These are phyloP conservation scores for Apus apus DNA, from an alignment of 2,113 vertebrate genomes.

Conservation along the genomic window DNA sequence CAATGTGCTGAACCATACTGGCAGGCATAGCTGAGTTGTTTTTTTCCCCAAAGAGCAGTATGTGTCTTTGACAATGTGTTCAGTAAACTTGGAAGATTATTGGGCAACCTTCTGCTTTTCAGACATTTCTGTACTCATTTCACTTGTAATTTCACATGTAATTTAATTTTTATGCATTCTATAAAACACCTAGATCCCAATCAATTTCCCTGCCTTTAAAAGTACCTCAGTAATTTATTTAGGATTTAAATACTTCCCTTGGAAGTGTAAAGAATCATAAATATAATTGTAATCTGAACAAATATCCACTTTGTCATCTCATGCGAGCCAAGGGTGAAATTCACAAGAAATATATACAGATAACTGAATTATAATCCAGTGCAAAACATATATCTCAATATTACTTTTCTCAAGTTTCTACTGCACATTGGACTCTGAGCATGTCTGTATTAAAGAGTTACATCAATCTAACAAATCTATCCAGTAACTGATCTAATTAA, in stretches of 20 bases:
- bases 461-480: neutral
- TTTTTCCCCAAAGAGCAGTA: neutral
- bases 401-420: neutral
- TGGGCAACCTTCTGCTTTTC: neutral
- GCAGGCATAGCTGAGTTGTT: neutral
- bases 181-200: neutral
- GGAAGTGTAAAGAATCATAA: neutral
- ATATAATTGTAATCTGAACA: slow-evolving; percentile 18
- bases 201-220: neutral
- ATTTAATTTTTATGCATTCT: slow-evolving; percentile 1
- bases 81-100: neutral
- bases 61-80: neutral
- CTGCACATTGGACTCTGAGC: neutral
- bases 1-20: neutral
- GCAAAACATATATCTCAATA: neutral
- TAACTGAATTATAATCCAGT: neutral
- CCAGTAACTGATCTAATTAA: neutral
- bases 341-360: neutral
- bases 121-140: neutral
- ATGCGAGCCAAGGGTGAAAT: neutral
- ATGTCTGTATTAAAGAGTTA: neutral
- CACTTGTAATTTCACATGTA: neutral
- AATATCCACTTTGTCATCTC: neutral
- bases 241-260: neutral
- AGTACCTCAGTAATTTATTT: neutral